Evolutionary conservation across 2,888 invertebrate species (phyloP), one percentile per base, ranked within the genome.

Genomic region (Graphium colonna): DNA sequence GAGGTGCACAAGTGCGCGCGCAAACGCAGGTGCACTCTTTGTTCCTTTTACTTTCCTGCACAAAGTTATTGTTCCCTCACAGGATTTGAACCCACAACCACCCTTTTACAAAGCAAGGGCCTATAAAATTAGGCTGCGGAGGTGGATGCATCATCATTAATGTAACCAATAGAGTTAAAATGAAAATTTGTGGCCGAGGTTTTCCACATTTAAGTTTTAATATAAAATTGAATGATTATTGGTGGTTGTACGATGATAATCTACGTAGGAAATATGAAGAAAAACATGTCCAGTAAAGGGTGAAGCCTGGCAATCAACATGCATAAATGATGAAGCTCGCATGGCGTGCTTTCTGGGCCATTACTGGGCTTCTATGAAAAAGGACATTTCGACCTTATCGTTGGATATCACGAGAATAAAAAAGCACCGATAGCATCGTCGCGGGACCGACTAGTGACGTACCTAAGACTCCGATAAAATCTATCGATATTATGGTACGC

Each of bases 351-450:
- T 82, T 69, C 72, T 69, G 70, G 68, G 71, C 86, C 87, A 88
- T 89, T 88, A 89, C 77, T 73, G 79, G 63, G 73, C 77, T 88
- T 89, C 89, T 88, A 87, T 88, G 88, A 82, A 89, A 89, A 88
- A 87, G 87, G 86, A 88, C 87, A 87, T 86, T 86, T 82, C 77
- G 71, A 71, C 77, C 79, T 89, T 89, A 88, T 89, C 89, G 80
- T 64, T 73, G 82, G 84, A 79, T 87, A 89, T 88, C 88, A 85
- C 81, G 81, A 85, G 86, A 88, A 88, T 88, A 88, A 88, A 87
- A 36, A 88, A 84, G 79, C 59, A 63, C 62, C 67, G 88, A 88
- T 88, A 87, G 88, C 81, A 88, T 89, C 89, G 71, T 70, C 54
- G 63, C 62, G 71, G 64, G 65, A 57, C 68, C 66, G 60, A 69